phyloP scores from a whole-genome alignment of 92 coral and sea anemone species.

The Heteractis magnifica region DNA sequence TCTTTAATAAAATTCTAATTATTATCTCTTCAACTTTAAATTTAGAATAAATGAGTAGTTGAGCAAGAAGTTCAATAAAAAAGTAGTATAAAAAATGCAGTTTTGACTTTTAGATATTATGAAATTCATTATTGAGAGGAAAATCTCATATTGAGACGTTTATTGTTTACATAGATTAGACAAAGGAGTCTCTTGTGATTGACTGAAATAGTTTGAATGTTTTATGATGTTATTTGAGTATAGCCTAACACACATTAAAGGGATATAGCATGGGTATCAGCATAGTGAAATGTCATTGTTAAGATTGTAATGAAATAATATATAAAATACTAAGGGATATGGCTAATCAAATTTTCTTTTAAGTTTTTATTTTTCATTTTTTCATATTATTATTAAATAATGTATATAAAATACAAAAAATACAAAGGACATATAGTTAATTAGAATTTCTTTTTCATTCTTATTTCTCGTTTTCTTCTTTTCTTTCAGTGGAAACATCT shows the following conservation, averaged over 20 bases:
- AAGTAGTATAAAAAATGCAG: not conserved
- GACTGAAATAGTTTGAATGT: not conserved
- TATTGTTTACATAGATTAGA: constrained; percentile 3
- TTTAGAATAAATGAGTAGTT: not conserved
- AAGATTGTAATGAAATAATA: too few species aligned
- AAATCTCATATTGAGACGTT: not conserved
- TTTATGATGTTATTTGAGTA: not conserved
- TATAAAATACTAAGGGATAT: too few species aligned
- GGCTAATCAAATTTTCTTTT: too few species aligned
- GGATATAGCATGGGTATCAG: not conserved
- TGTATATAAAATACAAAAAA: too few species aligned
- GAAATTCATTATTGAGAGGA: not conserved
- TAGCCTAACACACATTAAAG: not conserved
- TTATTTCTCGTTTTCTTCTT: not conserved
- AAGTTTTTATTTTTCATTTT: too few species aligned
- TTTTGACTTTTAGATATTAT: not conserved
- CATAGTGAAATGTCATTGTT: not conserved
- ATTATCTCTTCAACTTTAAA: not conserved
- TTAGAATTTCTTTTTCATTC: not conserved
- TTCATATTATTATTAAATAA: too few species aligned
- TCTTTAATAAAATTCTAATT: not conserved
- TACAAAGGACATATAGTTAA: not conserved
- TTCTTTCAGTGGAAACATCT: constrained; percentile 64
- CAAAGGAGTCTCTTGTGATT: not conserved
- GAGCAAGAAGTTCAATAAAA: not conserved